These are phyloP conservation scores for Myrmecophaga tridactyla DNA, from an alignment of 2,113 vertebrate species.

Conservation along the genomic window DNA sequence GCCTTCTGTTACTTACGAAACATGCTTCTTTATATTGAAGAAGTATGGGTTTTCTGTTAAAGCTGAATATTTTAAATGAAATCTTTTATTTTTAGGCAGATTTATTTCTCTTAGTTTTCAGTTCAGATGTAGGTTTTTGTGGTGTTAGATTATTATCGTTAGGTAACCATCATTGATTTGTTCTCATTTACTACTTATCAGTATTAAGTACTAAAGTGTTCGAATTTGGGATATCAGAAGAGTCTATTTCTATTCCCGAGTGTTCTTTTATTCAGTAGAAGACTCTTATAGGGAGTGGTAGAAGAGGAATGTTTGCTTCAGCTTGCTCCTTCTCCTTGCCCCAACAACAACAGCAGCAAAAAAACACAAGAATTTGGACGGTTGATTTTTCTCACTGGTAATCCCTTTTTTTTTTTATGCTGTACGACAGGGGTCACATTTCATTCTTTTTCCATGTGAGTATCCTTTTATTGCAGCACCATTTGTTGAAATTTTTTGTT, in stretches of 20 bases:
- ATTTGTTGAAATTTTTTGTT: too few relatives aligned
- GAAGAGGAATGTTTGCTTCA: background rate
- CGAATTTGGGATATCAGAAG: constrained; percentile 14
- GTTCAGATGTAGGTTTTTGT: constrained; percentile 45
- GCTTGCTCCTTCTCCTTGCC: background rate
- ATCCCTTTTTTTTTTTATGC: too few relatives aligned
- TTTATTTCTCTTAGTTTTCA: constrained; percentile 52
- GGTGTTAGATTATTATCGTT: constrained; percentile 61
- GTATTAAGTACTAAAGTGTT: background rate
- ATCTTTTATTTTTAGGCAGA: constrained; percentile 59
- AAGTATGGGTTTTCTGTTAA: constrained; percentile 52
- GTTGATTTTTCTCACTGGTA: constrained; percentile 38
- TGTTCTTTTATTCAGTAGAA: background rate
- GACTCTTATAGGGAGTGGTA: background rate
- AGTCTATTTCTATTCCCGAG: background rate
- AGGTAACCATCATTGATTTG: constrained; percentile 66
- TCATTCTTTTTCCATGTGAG: too few relatives aligned
- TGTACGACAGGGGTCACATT: too few relatives aligned
- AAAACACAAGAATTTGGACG: background rate
- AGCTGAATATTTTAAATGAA: background rate
- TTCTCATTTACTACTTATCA: constrained; percentile 62
- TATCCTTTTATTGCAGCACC: too few relatives aligned
- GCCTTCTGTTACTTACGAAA: constrained; percentile 68
- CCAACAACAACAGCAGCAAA: too few relatives aligned
- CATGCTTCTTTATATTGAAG: constrained; percentile 36